Base-by-base conservation (phyloP, 2,888 invertebrate genomes). In the Pinctada fucata region DNA sequence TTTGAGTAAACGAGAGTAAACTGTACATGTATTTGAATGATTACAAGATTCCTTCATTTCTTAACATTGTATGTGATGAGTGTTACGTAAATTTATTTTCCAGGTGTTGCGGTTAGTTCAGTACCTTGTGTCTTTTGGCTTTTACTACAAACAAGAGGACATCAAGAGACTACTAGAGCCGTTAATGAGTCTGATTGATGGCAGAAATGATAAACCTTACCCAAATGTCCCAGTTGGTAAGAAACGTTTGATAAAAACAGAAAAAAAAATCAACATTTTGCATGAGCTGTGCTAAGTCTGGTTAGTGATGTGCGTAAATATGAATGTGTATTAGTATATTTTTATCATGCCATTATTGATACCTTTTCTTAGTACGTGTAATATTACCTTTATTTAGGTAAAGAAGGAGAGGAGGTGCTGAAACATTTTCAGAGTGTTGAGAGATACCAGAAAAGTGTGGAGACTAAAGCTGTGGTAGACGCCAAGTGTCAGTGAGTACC, bases 181-280 rank as follows among this genome's bases (percentile, higher is more conserved):
- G 0, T 82, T 92, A 51, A 88, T 92, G 82, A 88, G 89, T 70
- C 82, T 92, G 16, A 82, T 92, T 79, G 92, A 92, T 84, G 92
- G 92, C 1, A 79, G 91, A 48, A 91, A 91, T 85, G 92, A 92
- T 83, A 90, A 90, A 76, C 92, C 92, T 2, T 91, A 89, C 75
- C 88, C 86, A 3, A 82, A 85, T 75, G 82, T 83, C 76, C 78
- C 83, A 77, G 87, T 86, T 87, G 58, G 58, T 58, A 58, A 10
- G 58, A 31, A 31, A 31, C 31, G 31, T 31, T 31, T 72, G 47
- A 80, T 58, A 8, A 67, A 3, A 31, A 31, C 31, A 31, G 31
- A 31, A 31, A 31, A 31, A 31, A 31, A 31, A 31, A 31, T 31
- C 31, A 31, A 31, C 31, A 31, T 31, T 31, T 31, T 31, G 31